Evolutionary conservation across 2,888 invertebrate genomes (phyloP).

Genomic region (Griposia aprilina): DNA sequence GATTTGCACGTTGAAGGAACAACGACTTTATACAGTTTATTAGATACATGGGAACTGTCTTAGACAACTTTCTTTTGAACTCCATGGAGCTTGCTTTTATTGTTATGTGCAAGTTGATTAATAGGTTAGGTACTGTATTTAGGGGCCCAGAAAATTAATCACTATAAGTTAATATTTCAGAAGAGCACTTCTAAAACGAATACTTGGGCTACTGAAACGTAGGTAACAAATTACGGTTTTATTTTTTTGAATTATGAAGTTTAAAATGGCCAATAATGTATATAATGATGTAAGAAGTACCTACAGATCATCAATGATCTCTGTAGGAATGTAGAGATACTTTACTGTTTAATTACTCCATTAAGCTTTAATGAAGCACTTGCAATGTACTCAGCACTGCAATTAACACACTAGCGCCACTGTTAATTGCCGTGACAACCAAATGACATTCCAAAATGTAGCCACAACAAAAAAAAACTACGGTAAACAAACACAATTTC

Average conservation of each 20-base stretch:
- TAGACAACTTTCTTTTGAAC: constrained; percentile 52
- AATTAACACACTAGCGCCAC: constrained; percentile 50
- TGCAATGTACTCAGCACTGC: constrained; percentile 13
- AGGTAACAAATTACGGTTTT: not conserved
- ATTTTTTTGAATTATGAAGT: not conserved
- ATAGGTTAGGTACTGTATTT: constrained; percentile 38
- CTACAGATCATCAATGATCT: not conserved
- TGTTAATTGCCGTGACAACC: constrained; percentile 46
- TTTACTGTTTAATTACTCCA: constrained; percentile 7
- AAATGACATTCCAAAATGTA: constrained; percentile 51
- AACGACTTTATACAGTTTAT: constrained; percentile 35
- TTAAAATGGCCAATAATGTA: not conserved
- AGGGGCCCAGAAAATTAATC: constrained; percentile 4
- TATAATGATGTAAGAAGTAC: not conserved
- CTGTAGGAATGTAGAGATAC: not conserved
- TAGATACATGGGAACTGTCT: constrained; percentile 46
- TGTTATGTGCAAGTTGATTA: constrained; percentile 31
- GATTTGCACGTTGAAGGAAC: constrained; percentile 36
- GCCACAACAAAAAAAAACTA: constrained; percentile 46
- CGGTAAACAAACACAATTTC: constrained; percentile 57
- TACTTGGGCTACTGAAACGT: not conserved
- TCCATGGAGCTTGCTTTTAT: constrained; percentile 6
- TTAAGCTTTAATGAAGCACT: constrained; percentile 24
- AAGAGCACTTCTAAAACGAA: not conserved
- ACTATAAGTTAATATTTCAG: not conserved